These are phyloP conservation scores for Alcedo quadribrachys DNA, from an alignment of 2,797 vertebrate species.

Conservation along the genomic window DNA sequence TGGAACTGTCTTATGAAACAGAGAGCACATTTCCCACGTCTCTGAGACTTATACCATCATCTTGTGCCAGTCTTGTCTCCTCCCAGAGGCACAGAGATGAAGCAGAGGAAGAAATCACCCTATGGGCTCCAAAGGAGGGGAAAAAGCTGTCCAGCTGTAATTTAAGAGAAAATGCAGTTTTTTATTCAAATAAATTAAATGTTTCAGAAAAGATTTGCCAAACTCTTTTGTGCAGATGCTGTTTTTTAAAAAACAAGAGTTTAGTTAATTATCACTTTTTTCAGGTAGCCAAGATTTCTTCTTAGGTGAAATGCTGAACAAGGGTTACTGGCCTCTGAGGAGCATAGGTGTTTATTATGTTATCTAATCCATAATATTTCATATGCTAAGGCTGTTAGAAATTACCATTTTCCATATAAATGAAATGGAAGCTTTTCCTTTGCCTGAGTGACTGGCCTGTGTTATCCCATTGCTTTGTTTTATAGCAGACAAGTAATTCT, in stretches of 20 bases:
- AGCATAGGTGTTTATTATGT: neutral
- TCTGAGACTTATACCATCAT: too few relatives aligned
- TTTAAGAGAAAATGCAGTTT: slow-evolving; percentile 1
- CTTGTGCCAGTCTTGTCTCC: neutral
- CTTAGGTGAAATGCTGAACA: neutral
- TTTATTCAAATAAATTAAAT: slow-evolving; percentile 17
- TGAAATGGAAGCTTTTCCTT: neutral
- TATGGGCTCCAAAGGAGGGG: neutral
- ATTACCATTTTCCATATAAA: neutral
- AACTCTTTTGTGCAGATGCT: neutral
- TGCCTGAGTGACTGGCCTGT: neutral
- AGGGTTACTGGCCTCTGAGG: neutral
- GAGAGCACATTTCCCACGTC: fast-evolving
- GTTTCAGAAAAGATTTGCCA: neutral
- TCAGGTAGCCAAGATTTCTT: neutral
- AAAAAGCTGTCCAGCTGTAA: slow-evolving; percentile 14
- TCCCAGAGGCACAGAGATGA: fast-evolving
- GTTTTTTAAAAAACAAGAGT: neutral
- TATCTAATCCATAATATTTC: neutral
- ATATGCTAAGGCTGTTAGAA: neutral
- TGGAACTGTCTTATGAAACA: neutral
- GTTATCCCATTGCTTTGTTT: neutral
- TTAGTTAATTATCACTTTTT: slow-evolving; percentile 10
- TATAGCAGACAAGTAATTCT: neutral
- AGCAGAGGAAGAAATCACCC: neutral